A percentile compares a stretch with the other conserved stretches of the same genome.
These are phyloP conservation scores for Perithous albicinctus DNA, from an alignment of 2,888 invertebrate species.

Conservation along the genomic window DNA sequence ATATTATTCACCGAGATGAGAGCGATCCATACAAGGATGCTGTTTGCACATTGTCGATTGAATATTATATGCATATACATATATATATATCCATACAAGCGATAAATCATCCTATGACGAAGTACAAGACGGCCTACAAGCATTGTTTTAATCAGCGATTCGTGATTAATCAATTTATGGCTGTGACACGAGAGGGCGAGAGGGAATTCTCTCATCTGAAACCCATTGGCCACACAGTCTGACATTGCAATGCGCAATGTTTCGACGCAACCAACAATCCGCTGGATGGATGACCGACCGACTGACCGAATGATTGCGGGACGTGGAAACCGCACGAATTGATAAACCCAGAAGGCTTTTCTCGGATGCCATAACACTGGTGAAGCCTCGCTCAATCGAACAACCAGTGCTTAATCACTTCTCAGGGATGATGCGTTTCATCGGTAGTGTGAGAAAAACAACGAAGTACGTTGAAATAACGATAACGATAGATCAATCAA, in stretches of 20 bases:
- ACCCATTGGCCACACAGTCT: not conserved
- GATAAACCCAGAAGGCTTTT: slow-evolving; percentile 41
- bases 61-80: not conserved
- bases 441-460: not conserved
- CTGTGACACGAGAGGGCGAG: slow-evolving; percentile 22
- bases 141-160: slow-evolving; percentile 48
- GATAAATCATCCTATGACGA: slow-evolving; percentile 53
- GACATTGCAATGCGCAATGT: slow-evolving; percentile 17
- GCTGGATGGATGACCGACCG: slow-evolving; percentile 28
- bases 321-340: slow-evolving; percentile 11
- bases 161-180: slow-evolving; percentile 54
- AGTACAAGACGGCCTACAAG: slow-evolving; percentile 26
- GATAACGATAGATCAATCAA: not conserved
- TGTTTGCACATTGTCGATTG: not conserved
- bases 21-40: slow-evolving; percentile 2
- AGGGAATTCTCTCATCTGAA: slow-evolving; percentile 20
- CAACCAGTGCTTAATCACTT: slow-evolving; percentile 4
- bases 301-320: slow-evolving; percentile 38
- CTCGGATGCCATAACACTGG: not conserved
- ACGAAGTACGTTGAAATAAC: not conserved
- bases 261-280: not conserved
- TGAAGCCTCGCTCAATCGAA: not conserved
- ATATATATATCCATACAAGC: not conserved
- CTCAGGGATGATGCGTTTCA: not conserved
- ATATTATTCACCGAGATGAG: slow-evolving; percentile 43